Percentiles rank a stretch among this genome's conserved stretches.
phyloP scores from a whole-genome alignment of 2,888 invertebrate species.

The Sarcophaga caerulescens region DNA sequence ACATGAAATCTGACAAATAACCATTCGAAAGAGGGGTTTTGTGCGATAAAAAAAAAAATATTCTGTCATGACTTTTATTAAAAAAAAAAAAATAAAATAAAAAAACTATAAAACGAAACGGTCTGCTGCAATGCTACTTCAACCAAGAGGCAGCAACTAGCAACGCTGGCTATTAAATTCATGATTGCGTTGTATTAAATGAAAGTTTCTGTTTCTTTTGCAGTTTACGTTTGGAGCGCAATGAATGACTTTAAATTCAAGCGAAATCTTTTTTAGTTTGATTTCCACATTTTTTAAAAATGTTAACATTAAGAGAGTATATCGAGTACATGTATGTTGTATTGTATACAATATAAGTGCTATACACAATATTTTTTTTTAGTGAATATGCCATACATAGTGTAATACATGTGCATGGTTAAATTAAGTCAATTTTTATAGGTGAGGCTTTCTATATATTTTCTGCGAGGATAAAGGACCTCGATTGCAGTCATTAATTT shows the following conservation, averaged over 20 bases:
- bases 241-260: too few relatives aligned
- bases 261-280: not conserved
- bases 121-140: not conserved
- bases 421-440: too few relatives aligned
- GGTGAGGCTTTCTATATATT: too few relatives aligned
- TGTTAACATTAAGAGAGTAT: conserved; percentile 64
- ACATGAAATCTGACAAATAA: conserved; percentile 24
- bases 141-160: too few relatives aligned
- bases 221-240: not conserved
- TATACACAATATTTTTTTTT: too few relatives aligned
- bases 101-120: not conserved
- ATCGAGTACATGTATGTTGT: conserved; percentile 5
- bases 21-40: not conserved
- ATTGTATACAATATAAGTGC: too few relatives aligned
- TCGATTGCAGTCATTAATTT: too few relatives aligned
- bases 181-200: not conserved
- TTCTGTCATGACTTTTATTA: conserved; percentile 3
- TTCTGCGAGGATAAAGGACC: too few relatives aligned
- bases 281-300: conserved; percentile 32
- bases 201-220: not conserved
- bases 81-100: not conserved
- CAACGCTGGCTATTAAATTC: not conserved
- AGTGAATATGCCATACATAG: too few relatives aligned
- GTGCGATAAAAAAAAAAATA: conserved; percentile 2
- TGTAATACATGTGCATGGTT: too few relatives aligned